Conservation (phyloP, 2,797 vertebrate species). For the Rhynchotus rufescens region DNA sequence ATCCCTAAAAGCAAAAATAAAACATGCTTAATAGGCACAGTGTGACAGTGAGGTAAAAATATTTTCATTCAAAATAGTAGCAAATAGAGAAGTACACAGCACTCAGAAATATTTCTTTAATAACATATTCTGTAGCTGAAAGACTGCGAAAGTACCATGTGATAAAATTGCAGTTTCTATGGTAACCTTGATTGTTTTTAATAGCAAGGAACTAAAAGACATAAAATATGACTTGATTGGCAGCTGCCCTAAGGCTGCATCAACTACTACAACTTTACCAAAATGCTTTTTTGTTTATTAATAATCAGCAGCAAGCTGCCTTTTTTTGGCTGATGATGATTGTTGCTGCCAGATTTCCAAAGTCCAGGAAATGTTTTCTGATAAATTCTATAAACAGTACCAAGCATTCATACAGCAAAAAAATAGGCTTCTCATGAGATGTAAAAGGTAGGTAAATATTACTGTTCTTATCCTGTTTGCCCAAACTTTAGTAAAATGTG, state of each 20-base stretch:
- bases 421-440: neutral
- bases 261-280: neutral
- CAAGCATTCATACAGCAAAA: neutral
- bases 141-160: conserved; percentile 4
- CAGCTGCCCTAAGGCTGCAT: conserved; percentile 32
- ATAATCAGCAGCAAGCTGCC: neutral
- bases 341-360: neutral
- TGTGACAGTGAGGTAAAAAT: conserved; percentile 21
- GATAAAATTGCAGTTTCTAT: conserved; percentile 64
- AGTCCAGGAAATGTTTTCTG: neutral
- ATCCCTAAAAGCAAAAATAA: conserved; percentile 3
- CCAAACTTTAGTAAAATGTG: neutral
- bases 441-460: neutral
- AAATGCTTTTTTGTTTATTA: conserved; percentile 33
- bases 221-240: conserved; percentile 58
- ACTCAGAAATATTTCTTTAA: conserved; percentile 27
- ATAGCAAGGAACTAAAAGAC: conserved; percentile 37
- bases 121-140: neutral
- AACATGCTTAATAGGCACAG: neutral
- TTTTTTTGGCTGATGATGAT: neutral
- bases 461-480: neutral
- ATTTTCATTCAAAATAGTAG: conserved; percentile 30
- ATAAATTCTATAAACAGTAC: neutral
- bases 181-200: conserved; percentile 72
- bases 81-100: neutral